Percentiles rank a stretch among this genome's conserved stretches.
Evolutionary conservation across 2,888 invertebrate genomes (phyloP).

Genomic region (Ophraella communa): DNA sequence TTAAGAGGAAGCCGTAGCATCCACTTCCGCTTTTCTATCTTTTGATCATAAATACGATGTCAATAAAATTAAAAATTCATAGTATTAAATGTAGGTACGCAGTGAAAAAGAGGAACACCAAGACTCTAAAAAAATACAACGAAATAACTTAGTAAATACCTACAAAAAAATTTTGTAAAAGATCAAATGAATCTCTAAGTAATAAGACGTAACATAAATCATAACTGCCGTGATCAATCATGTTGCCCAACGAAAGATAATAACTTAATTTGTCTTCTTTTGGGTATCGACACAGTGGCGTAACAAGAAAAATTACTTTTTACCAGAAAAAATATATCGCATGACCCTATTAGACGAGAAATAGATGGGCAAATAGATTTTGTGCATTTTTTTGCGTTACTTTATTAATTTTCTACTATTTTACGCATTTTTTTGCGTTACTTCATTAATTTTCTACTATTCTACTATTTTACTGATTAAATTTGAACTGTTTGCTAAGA

Average conservation of each 20-base stretch:
- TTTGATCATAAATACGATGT: constrained; percentile 1
- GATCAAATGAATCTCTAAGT: constrained; percentile 41
- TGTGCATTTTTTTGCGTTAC: too few relatives aligned
- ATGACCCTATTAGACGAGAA: too few relatives aligned
- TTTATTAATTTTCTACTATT: too few relatives aligned
- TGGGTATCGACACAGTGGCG: constrained; percentile 23
- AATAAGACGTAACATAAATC: constrained; percentile 53
- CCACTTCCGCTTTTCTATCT: neutral
- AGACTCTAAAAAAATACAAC: neutral
- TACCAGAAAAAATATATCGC: neutral
- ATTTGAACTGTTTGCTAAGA: too few relatives aligned
- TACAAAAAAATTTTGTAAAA: constrained; percentile 32
- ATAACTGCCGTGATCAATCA: constrained; percentile 54
- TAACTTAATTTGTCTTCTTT: constrained; percentile 52
- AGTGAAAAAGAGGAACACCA: neutral
- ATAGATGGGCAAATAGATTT: too few relatives aligned
- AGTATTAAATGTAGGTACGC: neutral
- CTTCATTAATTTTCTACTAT: too few relatives aligned
- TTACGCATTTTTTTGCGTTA: too few relatives aligned
- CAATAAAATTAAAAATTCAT: constrained; percentile 9
- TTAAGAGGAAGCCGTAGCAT: neutral
- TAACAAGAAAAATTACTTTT: neutral
- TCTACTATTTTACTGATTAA: too few relatives aligned
- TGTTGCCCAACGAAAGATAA: constrained; percentile 49
- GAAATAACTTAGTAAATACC: neutral